Conservation (phyloP, 1,140 invertebrate species). For the Bombus impatiens region DNA sequence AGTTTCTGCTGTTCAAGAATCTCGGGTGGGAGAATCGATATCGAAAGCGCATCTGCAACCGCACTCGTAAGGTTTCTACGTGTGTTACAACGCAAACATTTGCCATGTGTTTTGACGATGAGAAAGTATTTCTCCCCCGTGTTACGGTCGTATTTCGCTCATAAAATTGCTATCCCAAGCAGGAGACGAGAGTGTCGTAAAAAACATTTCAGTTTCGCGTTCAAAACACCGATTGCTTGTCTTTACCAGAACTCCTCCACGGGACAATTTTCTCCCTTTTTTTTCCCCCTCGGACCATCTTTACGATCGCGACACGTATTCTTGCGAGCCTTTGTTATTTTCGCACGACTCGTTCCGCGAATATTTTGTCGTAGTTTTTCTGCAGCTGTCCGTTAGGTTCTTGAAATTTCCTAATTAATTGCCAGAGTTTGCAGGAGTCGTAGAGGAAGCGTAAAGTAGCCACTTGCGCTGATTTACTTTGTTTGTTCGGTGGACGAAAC, state of each 20-base stretch:
- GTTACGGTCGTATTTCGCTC: neutral
- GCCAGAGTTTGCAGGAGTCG: neutral
- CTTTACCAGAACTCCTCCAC: neutral
- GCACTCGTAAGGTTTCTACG: neutral
- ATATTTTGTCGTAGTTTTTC: neutral
- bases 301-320: neutral
- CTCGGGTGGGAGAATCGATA: slow-evolving; percentile 1
- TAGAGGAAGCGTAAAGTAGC: neutral
- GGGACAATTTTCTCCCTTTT: neutral
- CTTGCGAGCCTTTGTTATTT: neutral
- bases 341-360: too few species aligned
- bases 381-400: too few species aligned
- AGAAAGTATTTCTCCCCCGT: slow-evolving; percentile 24
- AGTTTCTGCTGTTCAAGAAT: neutral
- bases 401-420: neutral
- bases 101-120: slow-evolving; percentile 31
- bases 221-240: slow-evolving; percentile 13
- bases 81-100: slow-evolving; percentile 23
- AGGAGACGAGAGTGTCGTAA: slow-evolving; percentile 12
- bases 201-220: slow-evolving; percentile 35
- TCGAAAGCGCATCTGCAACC: slow-evolving; percentile 29
- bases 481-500: too few species aligned
- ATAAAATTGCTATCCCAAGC: slow-evolving; percentile 38
- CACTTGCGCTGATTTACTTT: neutral
- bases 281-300: neutral